Base-by-base conservation (phyloP, 2,113 vertebrate species). In the Nansenia antarctica region DNA sequence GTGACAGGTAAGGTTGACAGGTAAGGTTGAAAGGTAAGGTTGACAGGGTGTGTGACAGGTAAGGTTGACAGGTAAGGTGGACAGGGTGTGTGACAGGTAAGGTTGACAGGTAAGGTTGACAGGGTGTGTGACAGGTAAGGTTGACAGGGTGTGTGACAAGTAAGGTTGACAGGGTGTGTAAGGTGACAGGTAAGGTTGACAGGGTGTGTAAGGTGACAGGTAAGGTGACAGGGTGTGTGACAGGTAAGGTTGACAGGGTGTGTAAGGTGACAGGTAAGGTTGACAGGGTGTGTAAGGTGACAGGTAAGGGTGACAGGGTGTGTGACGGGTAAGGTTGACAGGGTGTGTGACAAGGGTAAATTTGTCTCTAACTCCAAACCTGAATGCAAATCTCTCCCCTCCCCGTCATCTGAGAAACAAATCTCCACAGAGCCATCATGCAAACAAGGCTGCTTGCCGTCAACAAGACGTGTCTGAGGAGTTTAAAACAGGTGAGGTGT, bases 301-400 rank as follows among this genome's bases (percentile, higher is more conserved):
- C 30, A 65, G 6, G 31, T 9, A 9, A 2, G 27, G 26, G 29
- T 39, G 32, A 11, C 32, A 42, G 31, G 35, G 37, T 7, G 35
- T 9, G n/a, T n/a, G n/a, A n/a, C n/a, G n/a, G 20, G 60, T 11
- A 26, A 39, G 34, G 37, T 8, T 22, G 22, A 9, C n/a, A 37
- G n/a, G n/a, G 35, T 9, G 32, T n/a, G 67, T 47, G 26, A 35
- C 32, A 12, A 1, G 15, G 7, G 22, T 29, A 49, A 49, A 39
- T 53, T 37, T 49, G 2, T n/a, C 22, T 20, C 20, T 27, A 75
- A 45, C 66, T 84, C 63, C 60, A 29, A 76, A 77, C 58, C 59
- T 69, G 69, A 57, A 91, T 91, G 90, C 89, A 92, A 92, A 92
- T 84, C 11, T 20, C 64, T 64, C 55, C 67, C 62, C 65, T 74